Evolutionary conservation across 2,888 invertebrate species (phyloP).

Genomic region (Disparrhopalites patrizii): DNA sequence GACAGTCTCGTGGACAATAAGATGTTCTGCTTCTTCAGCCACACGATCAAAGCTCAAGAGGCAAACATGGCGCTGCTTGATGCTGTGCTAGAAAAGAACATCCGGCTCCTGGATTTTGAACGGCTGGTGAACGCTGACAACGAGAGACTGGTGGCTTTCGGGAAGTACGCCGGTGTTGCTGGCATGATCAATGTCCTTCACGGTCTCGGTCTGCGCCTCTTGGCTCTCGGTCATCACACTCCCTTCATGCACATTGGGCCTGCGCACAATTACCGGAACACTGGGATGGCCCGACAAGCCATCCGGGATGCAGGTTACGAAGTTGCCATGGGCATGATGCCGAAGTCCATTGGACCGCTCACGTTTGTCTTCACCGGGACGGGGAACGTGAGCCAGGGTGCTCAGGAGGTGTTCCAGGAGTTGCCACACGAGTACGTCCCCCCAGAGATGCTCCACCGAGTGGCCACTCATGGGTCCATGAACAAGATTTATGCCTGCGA

Average conservation of each 20-base stretch:
- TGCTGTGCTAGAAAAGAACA: constrained; percentile 92
- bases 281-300: constrained; percentile 95
- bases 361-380: constrained; percentile 98
- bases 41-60: constrained; percentile 99
- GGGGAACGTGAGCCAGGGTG: constrained; percentile 87
- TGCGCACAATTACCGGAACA: constrained; percentile 97
- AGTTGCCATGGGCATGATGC: constrained; percentile 91
- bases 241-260: constrained; percentile 78
- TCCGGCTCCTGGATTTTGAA: constrained; percentile 95
- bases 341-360: constrained; percentile 77
- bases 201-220: constrained; percentile 84
- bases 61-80: constrained; percentile 96
- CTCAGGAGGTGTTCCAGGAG: constrained; percentile 77
- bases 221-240: constrained; percentile 97
- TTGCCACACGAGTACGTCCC: constrained; percentile 96
- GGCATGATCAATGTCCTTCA: constrained; percentile 99
- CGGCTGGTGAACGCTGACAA: constrained; percentile 74
- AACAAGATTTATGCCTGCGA: constrained; percentile 96
- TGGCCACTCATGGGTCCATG: constrained; percentile 90
- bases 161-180: constrained; percentile 96
- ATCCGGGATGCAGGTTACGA: constrained; percentile 99
- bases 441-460: constrained; percentile 89
- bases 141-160: constrained; percentile 93
- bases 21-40: constrained; percentile 98
- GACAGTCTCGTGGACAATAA: constrained; percentile 90